Evolutionary conservation across 2,888 invertebrate species (phyloP).

Genomic region (Drosophila affinis): DNA sequence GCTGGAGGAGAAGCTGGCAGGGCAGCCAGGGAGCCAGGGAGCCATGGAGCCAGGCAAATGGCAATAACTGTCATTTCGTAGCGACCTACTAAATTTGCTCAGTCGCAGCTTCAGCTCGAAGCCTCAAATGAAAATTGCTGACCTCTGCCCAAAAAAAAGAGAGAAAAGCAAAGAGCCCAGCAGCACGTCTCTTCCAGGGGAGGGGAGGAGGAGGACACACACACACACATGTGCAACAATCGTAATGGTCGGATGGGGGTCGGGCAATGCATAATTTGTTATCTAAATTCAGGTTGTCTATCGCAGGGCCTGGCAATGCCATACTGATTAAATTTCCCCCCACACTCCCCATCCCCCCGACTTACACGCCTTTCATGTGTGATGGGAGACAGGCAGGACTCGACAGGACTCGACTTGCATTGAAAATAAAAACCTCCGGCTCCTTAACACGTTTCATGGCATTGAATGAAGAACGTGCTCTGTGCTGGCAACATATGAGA

Average conservation of each 20-base stretch:
- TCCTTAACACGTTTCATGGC: constrained; percentile 73
- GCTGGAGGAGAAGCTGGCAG: too few relatives aligned
- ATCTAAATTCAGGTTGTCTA: constrained; percentile 82
- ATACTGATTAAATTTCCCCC: constrained; percentile 80
- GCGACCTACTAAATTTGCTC: constrained; percentile 67
- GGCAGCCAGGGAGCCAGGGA: constrained; percentile 19
- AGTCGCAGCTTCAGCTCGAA: constrained; percentile 16
- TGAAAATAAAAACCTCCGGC: constrained; percentile 66
- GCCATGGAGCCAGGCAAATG: constrained; percentile 50
- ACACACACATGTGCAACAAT: constrained; percentile 58
- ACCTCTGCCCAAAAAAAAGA: constrained; percentile 55
- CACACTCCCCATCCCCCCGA: neutral
- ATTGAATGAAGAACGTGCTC: constrained; percentile 73
- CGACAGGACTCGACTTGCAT: constrained; percentile 53
- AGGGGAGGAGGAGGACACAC: neutral
- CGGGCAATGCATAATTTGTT: constrained; percentile 77
- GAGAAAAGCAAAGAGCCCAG: constrained; percentile 46
- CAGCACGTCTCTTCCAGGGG: constrained; percentile 42
- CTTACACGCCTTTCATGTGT: constrained; percentile 4
- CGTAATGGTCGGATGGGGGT: constrained; percentile 40
- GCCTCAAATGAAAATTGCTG: constrained; percentile 70
- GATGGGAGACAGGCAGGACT: constrained; percentile 2
- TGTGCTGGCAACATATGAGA: constrained; percentile 48
- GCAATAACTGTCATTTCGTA: constrained; percentile 75
- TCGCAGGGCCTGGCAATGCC: constrained; percentile 72